These are phyloP conservation scores for Leptinotarsa rubiginosa DNA, from an alignment of 2,888 invertebrate species.

Conservation along the genomic window DNA sequence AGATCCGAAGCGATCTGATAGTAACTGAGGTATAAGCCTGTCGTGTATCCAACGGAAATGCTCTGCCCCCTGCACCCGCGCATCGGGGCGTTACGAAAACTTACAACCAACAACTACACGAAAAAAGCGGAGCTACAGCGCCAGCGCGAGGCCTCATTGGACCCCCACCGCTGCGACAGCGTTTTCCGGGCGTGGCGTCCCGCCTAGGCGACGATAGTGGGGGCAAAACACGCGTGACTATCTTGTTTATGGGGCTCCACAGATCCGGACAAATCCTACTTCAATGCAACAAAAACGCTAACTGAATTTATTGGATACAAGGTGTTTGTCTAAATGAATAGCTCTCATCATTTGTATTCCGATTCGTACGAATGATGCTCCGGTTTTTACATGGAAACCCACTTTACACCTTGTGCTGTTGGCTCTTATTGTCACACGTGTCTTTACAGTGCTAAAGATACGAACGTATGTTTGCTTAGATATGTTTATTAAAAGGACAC, in stretches of 20 bases:
- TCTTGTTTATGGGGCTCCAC: constrained; percentile 67
- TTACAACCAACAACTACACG: constrained; percentile 61
- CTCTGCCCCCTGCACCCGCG: constrained; percentile 56
- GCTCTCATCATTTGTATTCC: constrained; percentile 68
- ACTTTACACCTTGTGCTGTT: constrained; percentile 65
- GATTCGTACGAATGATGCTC: constrained; percentile 67
- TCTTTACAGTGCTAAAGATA: constrained; percentile 62
- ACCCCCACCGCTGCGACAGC: constrained; percentile 53
- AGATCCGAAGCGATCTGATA: constrained; percentile 62
- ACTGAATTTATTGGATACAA: constrained; percentile 69
- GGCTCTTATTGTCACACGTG: constrained; percentile 63
- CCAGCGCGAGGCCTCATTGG: constrained; percentile 53
- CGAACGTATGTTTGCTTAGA: constrained; percentile 60
- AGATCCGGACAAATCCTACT: constrained; percentile 68
- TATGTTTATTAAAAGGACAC: constrained; percentile 67
- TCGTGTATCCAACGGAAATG: constrained; percentile 60
- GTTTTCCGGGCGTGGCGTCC: constrained; percentile 42
- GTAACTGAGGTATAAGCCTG: constrained; percentile 63
- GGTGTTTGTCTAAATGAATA: constrained; percentile 68
- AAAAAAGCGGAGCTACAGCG: constrained; percentile 58
- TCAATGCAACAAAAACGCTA: constrained; percentile 66
- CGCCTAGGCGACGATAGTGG: constrained; percentile 50
- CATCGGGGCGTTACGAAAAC: constrained; percentile 54
- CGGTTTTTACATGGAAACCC: constrained; percentile 67
- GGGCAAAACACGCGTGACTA: constrained; percentile 63